These are phyloP conservation scores for Meriones unguiculatus DNA, from an alignment of 2,113 vertebrate species.

Conservation along the genomic window DNA sequence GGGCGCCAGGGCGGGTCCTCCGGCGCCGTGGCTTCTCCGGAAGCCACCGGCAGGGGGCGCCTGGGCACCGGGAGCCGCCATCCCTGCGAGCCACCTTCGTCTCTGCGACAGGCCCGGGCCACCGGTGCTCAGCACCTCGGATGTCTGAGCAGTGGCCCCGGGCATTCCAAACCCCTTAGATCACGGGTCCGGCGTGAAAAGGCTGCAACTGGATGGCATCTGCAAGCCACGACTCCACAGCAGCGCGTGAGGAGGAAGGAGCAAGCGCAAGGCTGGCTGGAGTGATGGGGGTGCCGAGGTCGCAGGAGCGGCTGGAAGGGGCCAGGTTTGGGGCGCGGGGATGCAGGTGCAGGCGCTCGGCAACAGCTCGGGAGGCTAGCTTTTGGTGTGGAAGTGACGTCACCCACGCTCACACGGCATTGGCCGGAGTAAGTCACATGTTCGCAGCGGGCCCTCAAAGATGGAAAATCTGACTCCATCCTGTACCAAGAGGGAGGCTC, in stretches of 20 bases:
- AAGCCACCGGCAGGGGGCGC: background rate
- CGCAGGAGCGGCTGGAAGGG: background rate
- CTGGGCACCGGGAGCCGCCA: background rate
- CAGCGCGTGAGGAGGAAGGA: background rate
- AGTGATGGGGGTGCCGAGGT: background rate
- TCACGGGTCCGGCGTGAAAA: background rate
- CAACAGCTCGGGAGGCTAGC: background rate
- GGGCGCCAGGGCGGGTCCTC: background rate
- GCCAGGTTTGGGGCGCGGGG: background rate
- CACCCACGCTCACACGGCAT: background rate
- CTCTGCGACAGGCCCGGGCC: fast-evolving
- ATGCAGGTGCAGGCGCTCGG: background rate
- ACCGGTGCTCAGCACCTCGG: background rate
- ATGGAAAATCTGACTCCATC: background rate
- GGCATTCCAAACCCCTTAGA: background rate
- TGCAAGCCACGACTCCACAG: background rate
- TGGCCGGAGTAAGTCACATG: background rate
- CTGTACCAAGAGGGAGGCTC: no score
- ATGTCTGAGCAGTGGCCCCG: background rate
- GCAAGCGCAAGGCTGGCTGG: background rate
- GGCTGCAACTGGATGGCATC: background rate
- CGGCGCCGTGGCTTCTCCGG: constrained; percentile 71
- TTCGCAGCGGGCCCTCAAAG: background rate
- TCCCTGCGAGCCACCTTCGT: background rate
- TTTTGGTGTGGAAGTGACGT: background rate